Base-by-base conservation (phyloP, 2,113 vertebrate genomes). In the Coreoperca whiteheadi region DNA sequence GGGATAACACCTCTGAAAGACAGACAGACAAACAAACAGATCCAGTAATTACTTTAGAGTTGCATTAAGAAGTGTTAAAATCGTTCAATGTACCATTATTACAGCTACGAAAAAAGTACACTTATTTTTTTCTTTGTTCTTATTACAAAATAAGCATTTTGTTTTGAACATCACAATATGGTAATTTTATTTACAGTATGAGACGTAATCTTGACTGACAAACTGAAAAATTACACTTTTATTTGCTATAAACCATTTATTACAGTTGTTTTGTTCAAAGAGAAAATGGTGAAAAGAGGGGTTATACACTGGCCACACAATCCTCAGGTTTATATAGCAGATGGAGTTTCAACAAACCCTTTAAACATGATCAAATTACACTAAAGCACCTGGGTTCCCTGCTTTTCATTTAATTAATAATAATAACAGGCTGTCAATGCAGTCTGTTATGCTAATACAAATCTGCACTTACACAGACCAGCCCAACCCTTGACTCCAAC, bases 381-480 rank as follows among this genome's bases (percentile, higher is more conserved):
- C 37, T 59, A 8, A 60, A 73, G 21, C 56, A 48, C 28, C 50
- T 43, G 56, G 9, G 50, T 77, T 20, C 14, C 1, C 34, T 41
- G 37, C 30, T 74, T 74, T 66, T 60, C 34, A 37, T 54, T 25
- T 59, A 32, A 80, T 70, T 57, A 43, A 77, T 65, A 18, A 30
- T 32, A 60, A 79, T 64, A 66, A 79, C 30, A 59, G 11, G 34
- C 50, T 84, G 39, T 74, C 41, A 66, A 34, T 28, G 41, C 28
- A 78, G 51, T 12, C 59, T 74, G 14, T 60, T 34, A 57, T 53
- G 25, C 20, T 30, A 9, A 57, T 48, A 41, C 1, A 1, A 59
- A 68, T 67, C 37, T 71, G 63, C 25, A 48, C 25, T 73, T 11
- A 41, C 21, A 43, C 57, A 68, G 30, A 25, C 7, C 28, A 30